Conservation (phyloP, 2,888 invertebrate species). For the Archips xylosteana region DNA sequence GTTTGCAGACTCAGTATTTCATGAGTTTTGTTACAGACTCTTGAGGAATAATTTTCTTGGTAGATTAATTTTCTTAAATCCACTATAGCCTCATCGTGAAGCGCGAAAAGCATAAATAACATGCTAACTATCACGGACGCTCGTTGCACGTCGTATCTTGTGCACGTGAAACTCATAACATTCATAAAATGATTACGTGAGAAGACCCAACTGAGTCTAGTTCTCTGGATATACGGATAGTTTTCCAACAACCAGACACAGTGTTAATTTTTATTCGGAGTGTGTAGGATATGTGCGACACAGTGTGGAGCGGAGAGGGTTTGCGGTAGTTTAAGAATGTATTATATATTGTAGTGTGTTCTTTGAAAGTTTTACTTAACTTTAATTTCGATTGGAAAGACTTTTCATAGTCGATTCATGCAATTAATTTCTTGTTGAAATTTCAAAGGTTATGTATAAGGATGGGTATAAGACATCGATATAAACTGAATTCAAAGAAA, state of each 20-base stretch:
- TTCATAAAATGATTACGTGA: conserved; percentile 76
- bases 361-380: conserved; percentile 19
- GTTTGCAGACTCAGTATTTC: background rate
- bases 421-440: background rate
- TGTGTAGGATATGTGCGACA: background rate
- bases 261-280: conserved; percentile 15
- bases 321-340: conserved; percentile 19
- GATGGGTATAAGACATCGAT: too few species aligned
- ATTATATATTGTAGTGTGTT: conserved; percentile 21
- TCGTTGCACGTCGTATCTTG: conserved; percentile 60
- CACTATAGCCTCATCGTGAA: conserved; percentile 43
- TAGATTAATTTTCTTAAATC: conserved; percentile 28
- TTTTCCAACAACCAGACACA: conserved; percentile 40
- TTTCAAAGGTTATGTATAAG: too few species aligned
- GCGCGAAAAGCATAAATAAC: conserved; percentile 59
- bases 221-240: conserved; percentile 40
- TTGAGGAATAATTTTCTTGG: background rate
- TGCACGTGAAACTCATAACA: conserved; percentile 69
- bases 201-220: conserved; percentile 57
- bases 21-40: too few species aligned
- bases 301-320: conserved; percentile 5
- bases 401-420: background rate
- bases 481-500: too few species aligned
- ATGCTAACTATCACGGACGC: conserved; percentile 48
- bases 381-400: conserved; percentile 17